Base-by-base conservation (phyloP, 2,113 vertebrate genomes). In the Ondatra zibethicus region DNA sequence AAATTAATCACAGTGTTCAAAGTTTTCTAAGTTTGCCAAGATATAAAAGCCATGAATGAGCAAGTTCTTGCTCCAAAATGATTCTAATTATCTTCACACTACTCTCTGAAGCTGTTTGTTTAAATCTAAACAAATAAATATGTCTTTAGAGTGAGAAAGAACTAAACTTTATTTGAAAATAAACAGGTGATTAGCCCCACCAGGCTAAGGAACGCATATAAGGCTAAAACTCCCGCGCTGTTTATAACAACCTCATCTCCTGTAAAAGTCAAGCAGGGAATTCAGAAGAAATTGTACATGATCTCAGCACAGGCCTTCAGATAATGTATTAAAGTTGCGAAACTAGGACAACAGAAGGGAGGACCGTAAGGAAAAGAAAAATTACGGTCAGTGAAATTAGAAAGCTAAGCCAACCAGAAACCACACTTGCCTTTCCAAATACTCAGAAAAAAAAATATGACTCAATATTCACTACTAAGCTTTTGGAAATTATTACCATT, bases 271-370 rank as follows among this genome's bases (percentile, higher is more conserved):
- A 66, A 85, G 16, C 16, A 65, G 36, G 52, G 42, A 92, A 88
- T 63, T 91, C 27, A 70, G 23, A 19, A 47, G 9, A 50, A 96
- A 96, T 52, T 13, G 29, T 87, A 73, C n/a, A 36, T 80, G 68
- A 78, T 4, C 68, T 21, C 31, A 84, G 27, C 16, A 58, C 52
- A 68, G 78, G 36, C 42, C 21, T 36, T 94, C 42, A 82, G 33
- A 75, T 72, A 78, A 88, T 84, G 92, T 31, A 87, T 10, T 78
- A 63, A 86, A 94, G 31, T 85, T 36, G 63, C 25, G 91, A 92
- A 78, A 55, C 7, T 85, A 70, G 55, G 11, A 6, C 52, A 39
- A 25, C 90, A 39, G 17, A 93, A 39, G 7, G 47, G 27, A 87
- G 25, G 25, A 45, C 39, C 39, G 11, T 31, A 66, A 55, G 39